A percentile compares a stretch with the other conserved stretches of the same genome.
Evolutionary conservation across 2,888 invertebrate species (phyloP).

Genomic region (Ecliptopera silaceata): DNA sequence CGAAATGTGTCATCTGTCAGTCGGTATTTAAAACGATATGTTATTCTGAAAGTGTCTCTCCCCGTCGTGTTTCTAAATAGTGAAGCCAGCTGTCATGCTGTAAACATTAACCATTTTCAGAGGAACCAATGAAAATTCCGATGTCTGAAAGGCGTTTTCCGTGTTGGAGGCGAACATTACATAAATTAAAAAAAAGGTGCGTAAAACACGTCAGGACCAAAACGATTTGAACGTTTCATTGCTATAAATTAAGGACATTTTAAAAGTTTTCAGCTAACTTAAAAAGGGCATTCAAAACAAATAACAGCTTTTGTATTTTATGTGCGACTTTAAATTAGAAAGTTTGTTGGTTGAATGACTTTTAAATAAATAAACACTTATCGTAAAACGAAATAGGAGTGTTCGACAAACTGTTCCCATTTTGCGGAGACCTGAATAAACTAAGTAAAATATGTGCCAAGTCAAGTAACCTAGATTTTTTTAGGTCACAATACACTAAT

Average conservation of each 20-base stretch:
- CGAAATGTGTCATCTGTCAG: slow-evolving; percentile 83
- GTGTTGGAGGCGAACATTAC: slow-evolving; percentile 24
- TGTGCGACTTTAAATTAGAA: neutral
- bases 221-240: slow-evolving; percentile 19
- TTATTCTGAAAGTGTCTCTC: slow-evolving; percentile 72
- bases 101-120: slow-evolving; percentile 65
- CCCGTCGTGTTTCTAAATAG: slow-evolving; percentile 71
- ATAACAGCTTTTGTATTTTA: slow-evolving; percentile 29
- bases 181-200: slow-evolving; percentile 36
- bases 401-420: neutral
- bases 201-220: slow-evolving; percentile 29
- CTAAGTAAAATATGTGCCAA: neutral
- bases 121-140: slow-evolving; percentile 64
- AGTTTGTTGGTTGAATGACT: slow-evolving; percentile 2
- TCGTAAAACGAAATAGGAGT: neutral
- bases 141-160: slow-evolving; percentile 47
- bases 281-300: slow-evolving; percentile 28
- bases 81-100: slow-evolving; percentile 69
- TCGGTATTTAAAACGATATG: slow-evolving; percentile 81
- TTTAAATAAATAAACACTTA: neutral
- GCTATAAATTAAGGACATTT: slow-evolving; percentile 29
- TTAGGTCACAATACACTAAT: neutral
- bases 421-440: slow-evolving; percentile 1
- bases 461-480: neutral
- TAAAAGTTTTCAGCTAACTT: slow-evolving; percentile 24